phyloP scores from a whole-genome alignment of 2,797 vertebrate species.

The Tiaroga cobitis region DNA sequence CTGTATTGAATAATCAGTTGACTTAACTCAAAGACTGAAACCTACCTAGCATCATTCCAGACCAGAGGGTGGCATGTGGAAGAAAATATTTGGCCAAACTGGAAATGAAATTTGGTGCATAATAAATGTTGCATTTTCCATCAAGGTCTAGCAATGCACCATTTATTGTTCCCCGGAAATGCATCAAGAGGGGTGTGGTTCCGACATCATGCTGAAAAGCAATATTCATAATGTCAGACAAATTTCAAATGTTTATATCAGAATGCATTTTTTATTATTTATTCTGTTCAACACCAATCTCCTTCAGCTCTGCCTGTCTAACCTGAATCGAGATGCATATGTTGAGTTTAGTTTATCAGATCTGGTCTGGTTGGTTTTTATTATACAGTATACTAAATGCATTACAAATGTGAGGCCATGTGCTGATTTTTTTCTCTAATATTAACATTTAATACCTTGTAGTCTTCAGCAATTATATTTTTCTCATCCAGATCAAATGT shows the following conservation, averaged over 20 bases:
- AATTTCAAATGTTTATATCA: too few relatives aligned
- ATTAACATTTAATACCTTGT: neutral
- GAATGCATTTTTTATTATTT: too few relatives aligned
- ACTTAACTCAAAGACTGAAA: neutral
- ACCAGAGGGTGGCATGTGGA: neutral
- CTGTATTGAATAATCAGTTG: neutral
- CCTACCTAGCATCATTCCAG: neutral
- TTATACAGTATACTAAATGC: neutral
- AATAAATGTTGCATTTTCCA: neutral
- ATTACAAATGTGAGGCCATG: neutral
- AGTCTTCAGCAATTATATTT: neutral
- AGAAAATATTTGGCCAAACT: neutral
- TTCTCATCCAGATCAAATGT: neutral
- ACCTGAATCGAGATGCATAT: neutral
- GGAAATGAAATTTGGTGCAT: neutral
- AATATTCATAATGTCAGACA: too few relatives aligned
- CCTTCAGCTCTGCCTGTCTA: neutral
- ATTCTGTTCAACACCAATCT: neutral
- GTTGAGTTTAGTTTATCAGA: neutral
- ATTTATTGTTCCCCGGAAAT: neutral
- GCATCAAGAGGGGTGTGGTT: neutral
- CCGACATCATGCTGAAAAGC: too few relatives aligned
- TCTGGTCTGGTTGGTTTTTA: neutral
- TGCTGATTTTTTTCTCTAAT: neutral
- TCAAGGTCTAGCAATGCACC: neutral